Conservation (phyloP, 2,888 invertebrate genomes). For the Coenonympha arcania region DNA sequence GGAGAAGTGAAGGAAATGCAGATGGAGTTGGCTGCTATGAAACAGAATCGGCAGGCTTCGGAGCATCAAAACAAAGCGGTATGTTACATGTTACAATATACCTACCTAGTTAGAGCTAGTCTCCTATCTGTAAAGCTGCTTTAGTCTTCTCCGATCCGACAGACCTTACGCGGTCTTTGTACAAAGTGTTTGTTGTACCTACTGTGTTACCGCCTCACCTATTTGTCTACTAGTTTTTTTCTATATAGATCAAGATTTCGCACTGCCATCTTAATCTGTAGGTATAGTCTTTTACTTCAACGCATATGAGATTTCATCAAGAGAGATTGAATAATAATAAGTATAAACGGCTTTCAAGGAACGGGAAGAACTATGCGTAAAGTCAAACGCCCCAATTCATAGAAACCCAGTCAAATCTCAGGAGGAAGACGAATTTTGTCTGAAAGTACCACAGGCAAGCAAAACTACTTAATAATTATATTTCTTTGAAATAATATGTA, state of each 20-base stretch:
- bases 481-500: no score
- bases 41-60: constrained; percentile 42
- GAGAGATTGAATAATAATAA: background rate
- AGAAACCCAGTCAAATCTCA: constrained; percentile 6
- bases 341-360: background rate
- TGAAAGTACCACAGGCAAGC: constrained; percentile 1
- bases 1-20: constrained; percentile 61
- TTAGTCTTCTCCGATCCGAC: no score
- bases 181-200: no score
- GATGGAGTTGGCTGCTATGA: constrained; percentile 56
- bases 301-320: background rate
- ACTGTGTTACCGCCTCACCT: no score
- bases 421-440: background rate
- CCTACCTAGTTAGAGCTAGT: background rate
- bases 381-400: background rate
- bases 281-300: background rate
- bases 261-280: background rate
- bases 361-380: background rate
- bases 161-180: no score
- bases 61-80: constrained; percentile 25
- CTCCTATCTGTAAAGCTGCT: no score
- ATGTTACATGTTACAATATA: background rate
- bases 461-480: no score
- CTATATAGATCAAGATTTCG: background rate
- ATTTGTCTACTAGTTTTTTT: background rate